Base-by-base conservation (phyloP, 2,888 invertebrate genomes). In the Brenthis hecate region DNA sequence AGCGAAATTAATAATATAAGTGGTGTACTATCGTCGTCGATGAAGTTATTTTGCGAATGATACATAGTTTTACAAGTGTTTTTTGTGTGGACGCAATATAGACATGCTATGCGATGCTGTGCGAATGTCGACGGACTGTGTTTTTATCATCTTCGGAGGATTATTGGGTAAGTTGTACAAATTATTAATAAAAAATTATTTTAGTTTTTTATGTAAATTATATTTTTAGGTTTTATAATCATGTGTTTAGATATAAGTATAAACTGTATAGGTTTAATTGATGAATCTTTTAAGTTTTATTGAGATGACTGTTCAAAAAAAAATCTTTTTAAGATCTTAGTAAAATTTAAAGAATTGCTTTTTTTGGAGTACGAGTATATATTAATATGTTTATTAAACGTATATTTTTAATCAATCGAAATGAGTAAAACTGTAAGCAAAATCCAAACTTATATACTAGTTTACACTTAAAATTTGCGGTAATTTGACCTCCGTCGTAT, bases 41-140 rank as follows among this genome's bases (percentile, higher is more conserved):
- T 92, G 85, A 92, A 92, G 88, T 91, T 92, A 77, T 91, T 92
- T 92, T 91, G 88, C 91, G 92, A 92, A 88, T 92, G 91, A 92
- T 91, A 91, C 88, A 87, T 84, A 85, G 82, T 90, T 88, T 86
- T 87, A 85, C 84, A 86, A 88, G 90, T 91, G 90, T 83, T 88
- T 89, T 84, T 84, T 86, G 82, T 89, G 87, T 88, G 89, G 90
- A 89, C 87, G 82, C 84, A 54, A 43, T 62, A 53, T 54, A 62
- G 54, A 62, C 62, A 83, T 88, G 88, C 88, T 88, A 84, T 89
- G 90, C 88, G 84, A 76, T 83, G 85, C 83, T 80, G 77, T 80
- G 87, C 85, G 85, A 84, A 80, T 76, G 50, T 61, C 65, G 66
- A 60, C 64, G 69, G 69, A 68, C 72, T 56, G 65, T 63, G 56